Base-by-base conservation (phyloP, 2,113 vertebrate genomes). In the Sterrhoptilus dennistouni region DNA sequence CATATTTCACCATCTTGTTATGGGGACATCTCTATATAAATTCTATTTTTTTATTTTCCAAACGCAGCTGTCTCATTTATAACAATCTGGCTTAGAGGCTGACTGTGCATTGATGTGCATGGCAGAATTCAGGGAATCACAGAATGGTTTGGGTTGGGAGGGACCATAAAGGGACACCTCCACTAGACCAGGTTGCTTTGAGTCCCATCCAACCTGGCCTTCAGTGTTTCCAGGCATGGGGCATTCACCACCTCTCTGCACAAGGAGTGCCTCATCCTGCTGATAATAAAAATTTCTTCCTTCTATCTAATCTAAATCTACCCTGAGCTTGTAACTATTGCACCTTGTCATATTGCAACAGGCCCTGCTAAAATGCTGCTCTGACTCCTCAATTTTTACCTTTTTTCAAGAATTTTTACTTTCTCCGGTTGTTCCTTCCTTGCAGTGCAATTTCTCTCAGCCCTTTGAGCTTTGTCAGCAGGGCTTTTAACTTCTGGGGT, bases 401-500 rank as follows among this genome's bases (percentile, higher is more conserved):
- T 31, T 20, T 54, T 20, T 5, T 31, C 7, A 31, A 82, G 65
- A 45, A 50, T 31, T 91, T 82, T 75, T n/a, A 11, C 70, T 84
- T 85, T 38, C 61, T 53, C 61, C 61, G 42, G 0, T 27, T 13
- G 40, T 61, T 84, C 50, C 49, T 93, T 87, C 36, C 47, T 47
- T n/a, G 40, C 21, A 72, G 83, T 40, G 87, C 87, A 33, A 5
- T 89, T 87, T 42, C 83, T 79, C 87, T 52, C n/a, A 71, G 44
- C 28, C 72, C 64, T 35, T 27, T 92, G 59, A 89, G 38, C 61
- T 93, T 47, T 94, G 64, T 53, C 80, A 71, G 77, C 63, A 66
- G 82, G 50, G 52, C 72, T 95, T 94, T 93, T 57, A 60, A 88
- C 52, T 81, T 45, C 69, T 60, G 33, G 21, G 23, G 25, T 69